These are phyloP conservation scores for Synaphobranchus kaupii DNA, from an alignment of 2,797 vertebrate species.

Conservation along the genomic window DNA sequence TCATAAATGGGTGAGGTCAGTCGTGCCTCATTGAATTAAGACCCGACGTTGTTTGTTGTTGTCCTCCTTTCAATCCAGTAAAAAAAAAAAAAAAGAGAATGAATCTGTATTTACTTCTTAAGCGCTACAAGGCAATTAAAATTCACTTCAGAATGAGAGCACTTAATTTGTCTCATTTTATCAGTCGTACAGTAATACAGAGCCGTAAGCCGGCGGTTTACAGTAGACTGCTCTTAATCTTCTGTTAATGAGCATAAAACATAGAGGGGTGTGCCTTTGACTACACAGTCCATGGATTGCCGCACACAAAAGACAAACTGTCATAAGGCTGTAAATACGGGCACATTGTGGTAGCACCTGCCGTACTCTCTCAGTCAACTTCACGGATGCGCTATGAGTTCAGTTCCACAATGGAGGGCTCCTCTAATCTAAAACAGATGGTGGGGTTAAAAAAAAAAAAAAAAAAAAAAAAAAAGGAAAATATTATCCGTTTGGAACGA, in stretches of 20 bases:
- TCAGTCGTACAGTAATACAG: constrained; percentile 6
- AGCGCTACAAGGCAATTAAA: constrained; percentile 15
- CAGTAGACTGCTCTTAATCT: constrained; percentile 27
- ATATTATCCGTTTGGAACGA: constrained; percentile 80
- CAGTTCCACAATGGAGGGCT: constrained; percentile 51
- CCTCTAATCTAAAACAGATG: constrained; percentile 73
- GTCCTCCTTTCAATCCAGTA: not conserved
- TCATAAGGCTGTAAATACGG: not conserved
- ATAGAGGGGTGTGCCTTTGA: not conserved
- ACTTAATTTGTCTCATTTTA: constrained; percentile 22
- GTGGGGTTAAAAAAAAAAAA: constrained; percentile 68
- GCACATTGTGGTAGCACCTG: constrained; percentile 35
- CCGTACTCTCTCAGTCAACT: constrained; percentile 20
- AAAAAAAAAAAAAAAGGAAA: constrained; percentile 71
- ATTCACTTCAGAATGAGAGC: constrained; percentile 14
- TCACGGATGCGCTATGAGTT: constrained; percentile 31
- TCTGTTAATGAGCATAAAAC: constrained; percentile 12
- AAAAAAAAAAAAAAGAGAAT: not conserved
- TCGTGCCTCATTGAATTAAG: constrained; percentile 25
- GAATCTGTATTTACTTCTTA: constrained; percentile 11
- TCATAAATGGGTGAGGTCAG: constrained; percentile 70
- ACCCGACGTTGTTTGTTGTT: not conserved
- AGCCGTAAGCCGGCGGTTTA: not conserved
- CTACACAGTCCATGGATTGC: constrained; percentile 8
- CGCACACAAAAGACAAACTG: constrained; percentile 30